Conservation (phyloP, 1,140 invertebrate genomes). For the Sarcophaga bullata region DNA sequence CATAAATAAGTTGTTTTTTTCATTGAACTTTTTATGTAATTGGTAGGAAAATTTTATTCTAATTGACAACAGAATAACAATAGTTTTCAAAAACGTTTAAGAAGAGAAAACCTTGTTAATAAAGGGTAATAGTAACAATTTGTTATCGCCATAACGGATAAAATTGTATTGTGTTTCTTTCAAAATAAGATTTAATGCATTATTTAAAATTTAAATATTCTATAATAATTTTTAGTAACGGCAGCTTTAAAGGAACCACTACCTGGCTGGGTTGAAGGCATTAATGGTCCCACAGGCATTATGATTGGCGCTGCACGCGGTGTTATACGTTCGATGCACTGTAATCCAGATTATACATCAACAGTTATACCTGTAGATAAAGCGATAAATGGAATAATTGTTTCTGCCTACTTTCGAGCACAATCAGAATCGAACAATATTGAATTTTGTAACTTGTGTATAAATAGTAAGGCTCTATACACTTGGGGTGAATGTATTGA, state of each 20-base stretch:
- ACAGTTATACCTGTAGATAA: slow-evolving; percentile 87
- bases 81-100: no score
- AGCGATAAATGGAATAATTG: slow-evolving; percentile 81
- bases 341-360: slow-evolving; percentile 71
- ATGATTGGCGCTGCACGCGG: slow-evolving; percentile 84
- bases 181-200: not conserved
- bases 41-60: slow-evolving; percentile 46
- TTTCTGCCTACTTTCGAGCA: slow-evolving; percentile 75
- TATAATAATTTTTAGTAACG: slow-evolving; percentile 68
- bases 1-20: no score
- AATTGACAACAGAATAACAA: no score
- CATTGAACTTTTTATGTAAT: not conserved
- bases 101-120: no score
- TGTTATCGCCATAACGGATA: not conserved
- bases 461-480: slow-evolving; percentile 71
- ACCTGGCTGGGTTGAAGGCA: slow-evolving; percentile 92
- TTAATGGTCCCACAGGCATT: slow-evolving; percentile 90
- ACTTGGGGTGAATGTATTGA: slow-evolving; percentile 84
- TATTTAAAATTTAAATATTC: not conserved
- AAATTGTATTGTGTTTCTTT: not conserved
- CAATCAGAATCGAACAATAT: slow-evolving; percentile 65
- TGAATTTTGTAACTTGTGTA: slow-evolving; percentile 71
- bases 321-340: slow-evolving; percentile 76
- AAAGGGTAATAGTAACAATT: not conserved
- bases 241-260: slow-evolving; percentile 77